phyloP scores from a whole-genome alignment of 2,888 invertebrate species.

The Dendrolimus houi region DNA sequence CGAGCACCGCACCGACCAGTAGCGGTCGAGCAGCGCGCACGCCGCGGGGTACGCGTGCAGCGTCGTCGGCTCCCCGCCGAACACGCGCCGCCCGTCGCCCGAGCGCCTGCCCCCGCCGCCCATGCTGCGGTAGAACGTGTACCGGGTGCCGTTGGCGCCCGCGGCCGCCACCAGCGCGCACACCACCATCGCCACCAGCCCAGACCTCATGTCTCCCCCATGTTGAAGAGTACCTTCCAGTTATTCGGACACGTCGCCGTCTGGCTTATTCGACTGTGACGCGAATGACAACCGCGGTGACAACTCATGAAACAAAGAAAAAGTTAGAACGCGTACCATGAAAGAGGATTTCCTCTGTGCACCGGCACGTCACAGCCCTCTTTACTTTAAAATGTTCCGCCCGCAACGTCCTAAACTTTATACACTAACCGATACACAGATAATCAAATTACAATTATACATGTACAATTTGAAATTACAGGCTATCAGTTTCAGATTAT shows the following conservation, averaged over 20 bases:
- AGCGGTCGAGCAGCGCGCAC: constrained; percentile 48
- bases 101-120: constrained; percentile 5
- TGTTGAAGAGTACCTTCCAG: neutral
- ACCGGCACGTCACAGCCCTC: too few relatives aligned
- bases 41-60: constrained; percentile 29
- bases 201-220: constrained; percentile 1
- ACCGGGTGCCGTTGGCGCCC: constrained; percentile 11
- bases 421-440: too few relatives aligned
- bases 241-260: neutral
- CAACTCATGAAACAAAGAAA: too few relatives aligned
- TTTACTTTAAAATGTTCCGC: too few relatives aligned
- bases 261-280: constrained; percentile 1
- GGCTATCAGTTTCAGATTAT: too few relatives aligned
- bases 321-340: too few relatives aligned
- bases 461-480: too few relatives aligned
- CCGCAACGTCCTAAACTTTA: too few relatives aligned
- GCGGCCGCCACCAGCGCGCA: constrained; percentile 7
- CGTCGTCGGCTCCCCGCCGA: constrained; percentile 37
- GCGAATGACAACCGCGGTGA: neutral
- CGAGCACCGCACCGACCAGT: constrained; percentile 45
- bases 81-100: constrained; percentile 38
- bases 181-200: constrained; percentile 7
- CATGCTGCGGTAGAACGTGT: constrained; percentile 34
- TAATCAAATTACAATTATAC: too few relatives aligned
- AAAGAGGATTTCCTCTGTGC: too few relatives aligned